Base-by-base conservation (phyloP, 2,797 vertebrate species). In the Macrochelys suwanniensis region DNA sequence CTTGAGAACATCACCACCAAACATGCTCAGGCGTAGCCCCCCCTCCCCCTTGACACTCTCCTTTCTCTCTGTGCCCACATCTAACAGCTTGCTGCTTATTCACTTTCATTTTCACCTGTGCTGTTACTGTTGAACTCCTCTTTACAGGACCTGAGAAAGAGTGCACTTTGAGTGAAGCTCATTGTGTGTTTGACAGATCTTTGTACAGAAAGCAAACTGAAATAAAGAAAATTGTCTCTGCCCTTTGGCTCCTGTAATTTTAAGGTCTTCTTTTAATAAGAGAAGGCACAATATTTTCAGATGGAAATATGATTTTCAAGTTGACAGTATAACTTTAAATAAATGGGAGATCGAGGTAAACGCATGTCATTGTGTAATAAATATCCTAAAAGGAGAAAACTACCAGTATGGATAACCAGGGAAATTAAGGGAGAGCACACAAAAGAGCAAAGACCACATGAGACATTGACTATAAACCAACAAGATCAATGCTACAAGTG, bases 301-400 rank as follows among this genome's bases (percentile, higher is more conserved):
- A 89, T 54, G 76, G 95, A 97, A 97, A 95, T 89, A 89, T 87
- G 89, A 92, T 96, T 95, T 97, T 92, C 87, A 81, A 77, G 87
- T 89, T 95, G 96, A 94, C 95, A 92, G 81, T 94, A 13, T 53
- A 89, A 28, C 45, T 92, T 96, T 96, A 97, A 97, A 97, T 97
- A 96, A 95, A 97, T 96, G 92, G 74, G 94, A 96, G 91, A 90
- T 91, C 92, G 87, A 94, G 91, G 85, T 54, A 95, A 94, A 94
- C 89, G 92, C 83, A 45, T 49, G 93, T 90, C 85, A 65, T 87
- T 16, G 21, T 59, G 85, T 96, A 96, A 97, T 94, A 96, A 95
- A 96, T 92, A 96, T 94, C 85, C 88, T 94, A 95, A 95, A 88
- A 88, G 87, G 82, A 97, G 87, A 79, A 95, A 96, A 90, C 49